Percentiles rank a stretch among this genome's conserved stretches.
Conservation (phyloP, 2,113 vertebrate genomes). For the Chloropsis hardwickii region DNA sequence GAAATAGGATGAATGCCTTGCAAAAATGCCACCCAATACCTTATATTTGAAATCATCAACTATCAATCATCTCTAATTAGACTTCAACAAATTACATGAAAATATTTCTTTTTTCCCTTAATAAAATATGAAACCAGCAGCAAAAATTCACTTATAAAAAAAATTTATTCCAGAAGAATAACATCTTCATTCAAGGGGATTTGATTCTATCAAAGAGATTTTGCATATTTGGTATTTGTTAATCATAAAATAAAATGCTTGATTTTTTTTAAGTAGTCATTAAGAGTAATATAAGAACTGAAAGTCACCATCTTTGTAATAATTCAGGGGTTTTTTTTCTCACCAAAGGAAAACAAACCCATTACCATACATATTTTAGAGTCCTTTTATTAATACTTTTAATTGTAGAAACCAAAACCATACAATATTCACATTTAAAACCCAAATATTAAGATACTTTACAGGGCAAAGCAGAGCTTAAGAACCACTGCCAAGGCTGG, state of each 20-base stretch:
- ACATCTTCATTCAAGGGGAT: background rate
- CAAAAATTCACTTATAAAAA: background rate
- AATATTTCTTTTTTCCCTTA: background rate
- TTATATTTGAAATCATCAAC: constrained; percentile 9
- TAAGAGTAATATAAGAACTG: constrained; percentile 25
- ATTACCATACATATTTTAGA: background rate
- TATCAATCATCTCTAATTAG: background rate
- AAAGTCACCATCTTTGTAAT: constrained; percentile 2
- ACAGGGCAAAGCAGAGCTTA: constrained; percentile 38
- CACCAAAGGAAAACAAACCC: background rate
- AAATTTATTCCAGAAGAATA: background rate
- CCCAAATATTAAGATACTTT: constrained; percentile 19
- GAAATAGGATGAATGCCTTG: background rate
- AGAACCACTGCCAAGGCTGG: constrained; percentile 43
- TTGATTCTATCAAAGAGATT: background rate
- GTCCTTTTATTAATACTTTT: background rate
- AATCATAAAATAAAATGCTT: background rate
- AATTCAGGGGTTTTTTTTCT: constrained; percentile 1
- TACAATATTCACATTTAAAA: constrained; percentile 1
- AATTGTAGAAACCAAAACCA: background rate
- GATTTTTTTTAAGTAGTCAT: constrained; percentile 10
- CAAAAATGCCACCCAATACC: background rate
- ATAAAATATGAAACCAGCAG: constrained; percentile 2
- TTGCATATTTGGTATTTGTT: background rate
- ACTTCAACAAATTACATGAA: background rate